These are phyloP conservation scores for Unio delphinus DNA, from an alignment of 2,888 invertebrate species.

Conservation along the genomic window DNA sequence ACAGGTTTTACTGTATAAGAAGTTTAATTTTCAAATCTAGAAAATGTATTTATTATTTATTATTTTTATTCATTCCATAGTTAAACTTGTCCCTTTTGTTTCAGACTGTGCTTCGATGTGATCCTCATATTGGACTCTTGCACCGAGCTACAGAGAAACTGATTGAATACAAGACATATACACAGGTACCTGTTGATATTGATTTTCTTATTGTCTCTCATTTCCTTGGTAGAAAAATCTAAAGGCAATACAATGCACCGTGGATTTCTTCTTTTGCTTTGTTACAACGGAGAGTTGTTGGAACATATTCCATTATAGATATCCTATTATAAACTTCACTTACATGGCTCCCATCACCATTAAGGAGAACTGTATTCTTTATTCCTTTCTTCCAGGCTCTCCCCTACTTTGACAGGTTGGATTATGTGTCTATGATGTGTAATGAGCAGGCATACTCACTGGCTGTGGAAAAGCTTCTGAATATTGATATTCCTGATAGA, in stretches of 20 bases:
- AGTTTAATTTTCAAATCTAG: background rate
- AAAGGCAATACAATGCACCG: too few species aligned
- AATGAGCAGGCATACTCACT: slow-evolving; percentile 97
- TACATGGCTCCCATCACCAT: too few species aligned
- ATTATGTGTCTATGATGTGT: slow-evolving; percentile 99
- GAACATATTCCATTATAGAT: too few species aligned
- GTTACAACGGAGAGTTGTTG: background rate
- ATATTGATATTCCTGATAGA: slow-evolving; percentile 92
- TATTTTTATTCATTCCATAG: background rate
- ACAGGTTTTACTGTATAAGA: background rate
- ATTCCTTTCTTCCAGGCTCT: slow-evolving; percentile 77
- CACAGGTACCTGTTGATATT: slow-evolving; percentile 75
- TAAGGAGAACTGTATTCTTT: background rate
- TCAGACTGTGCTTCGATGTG: slow-evolving; percentile 86
- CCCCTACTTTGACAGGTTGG: slow-evolving; percentile 97
- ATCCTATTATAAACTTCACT: too few species aligned
- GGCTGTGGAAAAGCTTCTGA: slow-evolving; percentile 95
- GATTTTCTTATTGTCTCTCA: too few species aligned
- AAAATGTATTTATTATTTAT: background rate
- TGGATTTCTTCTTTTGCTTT: too few species aligned
- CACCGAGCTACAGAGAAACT: slow-evolving; percentile 98
- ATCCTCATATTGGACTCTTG: slow-evolving; percentile 97
- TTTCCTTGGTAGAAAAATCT: too few species aligned
- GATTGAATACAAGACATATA: slow-evolving; percentile 98
- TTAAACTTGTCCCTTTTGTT: slow-evolving; percentile 21